Base-by-base conservation (phyloP, 2,888 invertebrate genomes). In the Isotomurus palustris region DNA sequence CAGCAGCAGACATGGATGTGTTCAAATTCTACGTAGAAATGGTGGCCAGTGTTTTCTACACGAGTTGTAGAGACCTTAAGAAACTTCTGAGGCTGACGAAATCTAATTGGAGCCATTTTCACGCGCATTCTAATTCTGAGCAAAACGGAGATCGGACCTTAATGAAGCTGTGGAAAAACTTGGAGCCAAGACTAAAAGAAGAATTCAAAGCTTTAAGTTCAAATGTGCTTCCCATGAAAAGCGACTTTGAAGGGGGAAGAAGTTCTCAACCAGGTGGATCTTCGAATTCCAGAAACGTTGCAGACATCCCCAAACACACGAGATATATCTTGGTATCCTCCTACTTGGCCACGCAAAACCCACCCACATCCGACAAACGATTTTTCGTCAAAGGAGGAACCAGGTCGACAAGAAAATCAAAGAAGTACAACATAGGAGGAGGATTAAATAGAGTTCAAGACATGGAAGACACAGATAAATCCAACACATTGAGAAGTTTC, bases 311-410 rank as follows among this genome's bases (percentile, higher is more conserved):
- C 0, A 91, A 84, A 73, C 93, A 91, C 76, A 88, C 91, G 0
- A 94, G 94, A 75, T 93, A 83, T 74, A 79, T 95, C 32, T 78
- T 95, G 2, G 88, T 95, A 25, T 91, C 94, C 6, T 88, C 92
- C 1, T 95, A 90, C 74, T 78, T 95, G 60, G 94, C 94, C 0
- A 94, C 94, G 29, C 90, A 93, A 74, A 94, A 94, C 75, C 89
- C 93, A 1, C 83, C 87, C 0, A 89, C 88, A 70, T 86, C 88
- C 68, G 95, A 95, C 74, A 90, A 87, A 72, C 78, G 88, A 45
- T 78, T 94, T 43, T 94, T 92, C 74, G 83, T 90, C 75, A 92
- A 92, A 76, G 74, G 53, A 75, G 92, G 91, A 76, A 73, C 40
- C 24, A 50, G 51, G 10, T 35, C 38, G 25, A 58, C 52, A 1